Conservation (phyloP, 37 sponge, comb jelly and placozoan species). For the Petrosia ficiformis region DNA sequence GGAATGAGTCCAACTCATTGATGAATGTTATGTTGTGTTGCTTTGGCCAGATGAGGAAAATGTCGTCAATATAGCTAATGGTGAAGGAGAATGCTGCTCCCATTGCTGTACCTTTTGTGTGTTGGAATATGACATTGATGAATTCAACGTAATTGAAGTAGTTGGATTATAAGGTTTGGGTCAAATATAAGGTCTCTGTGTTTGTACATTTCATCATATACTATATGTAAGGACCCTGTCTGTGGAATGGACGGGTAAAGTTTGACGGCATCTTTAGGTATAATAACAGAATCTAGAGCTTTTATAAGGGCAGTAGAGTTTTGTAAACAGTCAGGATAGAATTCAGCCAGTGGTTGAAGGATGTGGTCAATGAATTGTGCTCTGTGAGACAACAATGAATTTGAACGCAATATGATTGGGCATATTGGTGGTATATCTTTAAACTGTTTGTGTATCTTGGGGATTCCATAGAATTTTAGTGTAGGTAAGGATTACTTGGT, state of each 20-base stretch:
- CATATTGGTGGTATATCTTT: constrained; percentile 22
- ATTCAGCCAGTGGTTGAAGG: constrained; percentile 30
- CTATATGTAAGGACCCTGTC: constrained; percentile 13
- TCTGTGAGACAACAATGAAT: constrained; percentile 5
- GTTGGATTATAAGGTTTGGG: constrained; percentile 24
- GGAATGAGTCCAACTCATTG: constrained; percentile 1
- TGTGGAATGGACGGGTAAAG: constrained; percentile 36
- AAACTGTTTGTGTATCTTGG: constrained; percentile 17
- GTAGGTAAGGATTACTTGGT: too few species aligned
- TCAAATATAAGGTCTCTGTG: constrained; percentile 7
- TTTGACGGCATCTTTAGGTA: constrained; percentile 32
- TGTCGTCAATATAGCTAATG: constrained; percentile 50
- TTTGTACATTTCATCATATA: constrained; percentile 9
- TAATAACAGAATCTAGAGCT: neutral
- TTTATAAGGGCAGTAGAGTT: constrained; percentile 16
- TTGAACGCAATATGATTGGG: constrained; percentile 21
- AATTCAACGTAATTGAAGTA: constrained; percentile 27
- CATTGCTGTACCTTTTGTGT: constrained; percentile 43
- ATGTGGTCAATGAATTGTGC: constrained; percentile 25
- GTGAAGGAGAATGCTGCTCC: constrained; percentile 35
- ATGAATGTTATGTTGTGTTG: neutral
- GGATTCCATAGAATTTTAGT: too few species aligned
- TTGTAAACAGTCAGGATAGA: constrained; percentile 17
- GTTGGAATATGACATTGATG: constrained; percentile 6
- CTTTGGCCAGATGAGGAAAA: constrained; percentile 32